phyloP scores from a whole-genome alignment of 2,888 invertebrate genomes.

The Auanema sp. region DNA sequence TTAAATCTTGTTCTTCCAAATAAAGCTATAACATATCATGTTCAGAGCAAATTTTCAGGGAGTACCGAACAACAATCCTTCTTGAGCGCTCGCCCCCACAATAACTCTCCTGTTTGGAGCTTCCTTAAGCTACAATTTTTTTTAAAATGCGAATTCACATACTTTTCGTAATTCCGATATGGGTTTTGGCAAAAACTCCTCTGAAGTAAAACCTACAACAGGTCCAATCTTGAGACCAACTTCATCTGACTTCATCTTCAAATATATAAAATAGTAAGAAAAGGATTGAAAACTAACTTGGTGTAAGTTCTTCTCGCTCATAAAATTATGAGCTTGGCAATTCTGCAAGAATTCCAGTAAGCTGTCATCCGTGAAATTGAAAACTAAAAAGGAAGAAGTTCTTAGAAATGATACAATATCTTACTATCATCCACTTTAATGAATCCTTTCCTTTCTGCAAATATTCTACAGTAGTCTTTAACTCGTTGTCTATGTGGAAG shows the following conservation, averaged over 20 bases:
- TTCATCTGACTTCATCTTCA: background rate
- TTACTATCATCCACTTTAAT: conserved; percentile 25
- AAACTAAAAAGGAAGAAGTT: background rate
- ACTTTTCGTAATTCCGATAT: conserved; percentile 38
- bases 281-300: too few species aligned
- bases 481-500: conserved; percentile 36
- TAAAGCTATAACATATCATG: too few species aligned
- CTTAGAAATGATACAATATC: background rate
- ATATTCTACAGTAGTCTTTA: conserved; percentile 34
- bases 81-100: conserved; percentile 50
- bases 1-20: too few species aligned
- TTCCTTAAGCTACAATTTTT: conserved; percentile 19
- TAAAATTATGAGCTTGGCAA: too few species aligned
- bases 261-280: too few species aligned
- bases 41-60: background rate
- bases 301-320: too few species aligned
- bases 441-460: conserved; percentile 45
- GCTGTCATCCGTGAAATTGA: too few species aligned
- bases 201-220: conserved; percentile 33
- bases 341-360: too few species aligned
- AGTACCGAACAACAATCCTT: conserved; percentile 49
- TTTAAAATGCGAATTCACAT: background rate
- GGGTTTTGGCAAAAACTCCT: conserved; percentile 48
- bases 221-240: conserved; percentile 46
- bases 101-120: conserved; percentile 50